phyloP scores from a whole-genome alignment of 2,888 invertebrate species.

The Lissocephala sabroskyi region DNA sequence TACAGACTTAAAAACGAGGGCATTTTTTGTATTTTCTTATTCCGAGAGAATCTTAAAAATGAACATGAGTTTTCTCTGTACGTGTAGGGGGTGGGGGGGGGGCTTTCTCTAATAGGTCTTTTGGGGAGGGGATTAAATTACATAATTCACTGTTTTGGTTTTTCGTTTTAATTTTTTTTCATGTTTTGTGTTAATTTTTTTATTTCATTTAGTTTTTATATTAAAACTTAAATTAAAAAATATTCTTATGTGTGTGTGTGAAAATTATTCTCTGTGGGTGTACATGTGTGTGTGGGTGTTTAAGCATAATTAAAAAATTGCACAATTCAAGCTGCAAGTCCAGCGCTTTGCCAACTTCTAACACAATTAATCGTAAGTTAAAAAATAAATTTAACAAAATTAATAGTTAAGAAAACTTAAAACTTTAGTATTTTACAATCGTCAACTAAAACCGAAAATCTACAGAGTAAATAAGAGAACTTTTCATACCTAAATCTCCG shows the following conservation, averaged over 20 bases:
- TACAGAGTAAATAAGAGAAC: no score
- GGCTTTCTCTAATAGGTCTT: conserved; percentile 23
- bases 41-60: conserved; percentile 25
- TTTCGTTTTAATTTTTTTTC: background rate
- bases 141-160: conserved; percentile 4
- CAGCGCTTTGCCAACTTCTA: conserved; percentile 20
- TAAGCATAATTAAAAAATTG: conserved; percentile 39
- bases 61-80: conserved; percentile 19
- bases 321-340: conserved; percentile 47
- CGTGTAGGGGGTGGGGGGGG: background rate
- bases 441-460: conserved; percentile 46
- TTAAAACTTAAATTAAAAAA: background rate
- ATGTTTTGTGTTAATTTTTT: background rate
- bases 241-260: conserved; percentile 18
- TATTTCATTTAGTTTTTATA: background rate
- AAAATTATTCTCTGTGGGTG: conserved; percentile 10
- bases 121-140: conserved; percentile 1
- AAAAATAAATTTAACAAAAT: conserved; percentile 25
- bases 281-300: conserved; percentile 12
- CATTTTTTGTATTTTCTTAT: conserved; percentile 27
- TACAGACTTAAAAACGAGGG: conserved; percentile 53
- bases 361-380: conserved; percentile 27
- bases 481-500: no score
- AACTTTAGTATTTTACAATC: conserved; percentile 27
- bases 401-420: conserved; percentile 9